Conservation (phyloP, 1,140 invertebrate species). For the Riptortus pedestris region DNA sequence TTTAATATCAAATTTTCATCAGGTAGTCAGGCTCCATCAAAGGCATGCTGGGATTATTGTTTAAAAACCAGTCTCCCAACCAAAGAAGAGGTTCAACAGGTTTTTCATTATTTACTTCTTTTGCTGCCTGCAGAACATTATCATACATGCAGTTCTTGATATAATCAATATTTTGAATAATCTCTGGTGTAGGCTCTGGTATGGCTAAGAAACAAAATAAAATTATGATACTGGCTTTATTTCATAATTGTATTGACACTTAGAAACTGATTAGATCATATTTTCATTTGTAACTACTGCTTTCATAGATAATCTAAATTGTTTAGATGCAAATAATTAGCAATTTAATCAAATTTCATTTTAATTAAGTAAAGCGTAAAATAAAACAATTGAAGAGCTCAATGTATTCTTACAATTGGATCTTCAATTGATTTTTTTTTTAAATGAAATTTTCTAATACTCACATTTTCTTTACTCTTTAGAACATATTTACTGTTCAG, state of each 20-base stretch:
- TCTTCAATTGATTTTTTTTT: too few species aligned
- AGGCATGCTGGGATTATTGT: constrained; percentile 66
- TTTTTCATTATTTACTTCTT: constrained; percentile 55
- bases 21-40: neutral
- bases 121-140: constrained; percentile 53
- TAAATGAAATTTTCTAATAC: too few species aligned
- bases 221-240: neutral
- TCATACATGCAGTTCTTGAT: constrained; percentile 53
- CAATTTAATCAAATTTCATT: too few species aligned
- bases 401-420: too few species aligned
- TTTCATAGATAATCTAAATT: too few species aligned
- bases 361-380: too few species aligned
- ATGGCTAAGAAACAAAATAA: constrained; percentile 43
- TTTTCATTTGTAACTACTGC: too few species aligned
- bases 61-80: constrained; percentile 64
- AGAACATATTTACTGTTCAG: too few species aligned
- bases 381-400: too few species aligned
- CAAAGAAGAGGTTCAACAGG: constrained; percentile 64
- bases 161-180: constrained; percentile 51
- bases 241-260: constrained; percentile 16
- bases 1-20: neutral
- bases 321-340: too few species aligned
- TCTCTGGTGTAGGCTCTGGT: constrained; percentile 45
- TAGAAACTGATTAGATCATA: neutral
- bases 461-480: too few species aligned